Conservation (phyloP, 2,113 vertebrate species). For the Columba janthina region DNA sequence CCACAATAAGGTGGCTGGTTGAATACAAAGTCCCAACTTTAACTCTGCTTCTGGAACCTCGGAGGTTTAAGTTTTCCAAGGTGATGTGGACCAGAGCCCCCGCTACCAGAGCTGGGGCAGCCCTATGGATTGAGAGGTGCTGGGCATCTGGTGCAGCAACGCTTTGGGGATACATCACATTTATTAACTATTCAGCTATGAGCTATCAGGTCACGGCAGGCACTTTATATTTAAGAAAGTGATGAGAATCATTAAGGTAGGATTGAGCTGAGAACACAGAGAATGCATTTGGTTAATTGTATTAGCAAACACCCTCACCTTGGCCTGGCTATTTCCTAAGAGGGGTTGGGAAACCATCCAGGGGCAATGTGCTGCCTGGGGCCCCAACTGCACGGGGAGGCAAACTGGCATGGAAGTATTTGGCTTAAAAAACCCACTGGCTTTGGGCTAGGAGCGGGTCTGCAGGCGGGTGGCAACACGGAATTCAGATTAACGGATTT, state of each 20-base stretch:
- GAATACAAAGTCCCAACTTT: neutral
- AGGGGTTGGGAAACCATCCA: neutral
- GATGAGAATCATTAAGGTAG: slow-evolving; percentile 5
- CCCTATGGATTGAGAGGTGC: neutral
- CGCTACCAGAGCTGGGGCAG: neutral
- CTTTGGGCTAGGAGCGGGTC: neutral
- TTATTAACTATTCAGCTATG: neutral
- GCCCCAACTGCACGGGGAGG: neutral
- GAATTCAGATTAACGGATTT: neutral
- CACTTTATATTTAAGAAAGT: neutral
- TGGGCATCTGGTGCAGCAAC: neutral
- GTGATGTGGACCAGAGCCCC: neutral
- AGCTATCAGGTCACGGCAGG: neutral
- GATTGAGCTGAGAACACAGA: neutral
- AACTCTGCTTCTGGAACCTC: neutral
- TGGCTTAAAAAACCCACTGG: neutral
- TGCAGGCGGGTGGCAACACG: neutral
- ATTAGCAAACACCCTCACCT: neutral
- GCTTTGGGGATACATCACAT: neutral
- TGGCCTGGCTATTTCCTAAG: neutral
- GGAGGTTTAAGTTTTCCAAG: neutral
- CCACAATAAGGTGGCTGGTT: neutral
- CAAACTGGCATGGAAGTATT: neutral
- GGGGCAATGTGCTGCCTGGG: neutral
- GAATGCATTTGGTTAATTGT: neutral